phyloP scores from a whole-genome alignment of 2,797 vertebrate species.

The Linurgus olivaceus region DNA sequence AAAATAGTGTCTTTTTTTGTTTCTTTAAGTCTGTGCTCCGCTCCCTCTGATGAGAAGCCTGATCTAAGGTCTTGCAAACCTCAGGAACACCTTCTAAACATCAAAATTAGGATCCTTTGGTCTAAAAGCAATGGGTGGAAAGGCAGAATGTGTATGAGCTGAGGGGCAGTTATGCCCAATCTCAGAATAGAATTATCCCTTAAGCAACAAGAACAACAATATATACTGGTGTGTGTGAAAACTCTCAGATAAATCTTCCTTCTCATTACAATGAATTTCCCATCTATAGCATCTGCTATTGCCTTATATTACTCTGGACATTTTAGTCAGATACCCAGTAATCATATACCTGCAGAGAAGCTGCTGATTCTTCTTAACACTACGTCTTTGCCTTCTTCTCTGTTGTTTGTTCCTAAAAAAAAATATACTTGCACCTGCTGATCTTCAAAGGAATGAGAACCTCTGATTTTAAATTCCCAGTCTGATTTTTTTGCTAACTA shows the following conservation, averaged over 20 bases:
- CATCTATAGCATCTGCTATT: neutral
- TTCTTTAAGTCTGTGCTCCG: neutral
- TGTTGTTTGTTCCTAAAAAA: neutral
- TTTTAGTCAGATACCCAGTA: neutral
- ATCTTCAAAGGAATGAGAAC: neutral
- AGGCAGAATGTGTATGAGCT: neutral
- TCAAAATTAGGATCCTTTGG: neutral
- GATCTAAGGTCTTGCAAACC: neutral
- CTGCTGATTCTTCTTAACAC: neutral
- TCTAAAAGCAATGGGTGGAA: neutral
- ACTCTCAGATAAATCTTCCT: neutral
- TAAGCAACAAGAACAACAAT: neutral
- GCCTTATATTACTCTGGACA: neutral
- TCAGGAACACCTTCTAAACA: neutral
- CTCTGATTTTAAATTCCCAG: neutral
- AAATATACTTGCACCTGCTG: neutral
- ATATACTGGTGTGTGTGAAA: neutral
- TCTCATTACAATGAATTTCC: neutral
- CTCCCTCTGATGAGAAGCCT: neutral
- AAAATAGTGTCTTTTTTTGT: neutral
- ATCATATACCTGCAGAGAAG: neutral
- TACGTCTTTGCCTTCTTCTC: neutral
- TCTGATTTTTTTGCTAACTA: neutral
- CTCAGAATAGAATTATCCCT: neutral
- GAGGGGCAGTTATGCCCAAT: neutral